phyloP scores from a whole-genome alignment of 2,113 vertebrate genomes.

The Thinocorus orbignyianus region DNA sequence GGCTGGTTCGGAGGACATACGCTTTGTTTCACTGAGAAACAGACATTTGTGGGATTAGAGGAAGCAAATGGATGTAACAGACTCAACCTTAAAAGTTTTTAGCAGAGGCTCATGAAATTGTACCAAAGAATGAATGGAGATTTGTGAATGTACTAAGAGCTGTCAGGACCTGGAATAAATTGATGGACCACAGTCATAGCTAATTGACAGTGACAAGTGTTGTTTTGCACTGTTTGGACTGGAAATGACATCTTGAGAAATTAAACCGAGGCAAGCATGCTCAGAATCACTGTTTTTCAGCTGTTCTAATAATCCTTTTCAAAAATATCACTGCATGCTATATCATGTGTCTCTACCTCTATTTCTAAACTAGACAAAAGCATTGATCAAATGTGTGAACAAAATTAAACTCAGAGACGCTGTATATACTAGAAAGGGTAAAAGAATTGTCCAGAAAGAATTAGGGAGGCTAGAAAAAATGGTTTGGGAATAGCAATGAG shows the following conservation, averaged over 20 bases:
- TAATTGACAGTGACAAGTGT: slow-evolving; percentile 26
- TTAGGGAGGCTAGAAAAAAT: neutral
- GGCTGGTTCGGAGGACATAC: neutral
- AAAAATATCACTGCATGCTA: neutral
- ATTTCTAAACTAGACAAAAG: neutral
- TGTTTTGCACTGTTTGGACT: neutral
- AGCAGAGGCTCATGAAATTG: neutral
- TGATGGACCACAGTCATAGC: slow-evolving; percentile 20
- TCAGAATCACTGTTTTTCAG: neutral
- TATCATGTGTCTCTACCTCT: neutral
- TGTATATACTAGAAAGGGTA: neutral
- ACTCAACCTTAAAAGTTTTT: neutral
- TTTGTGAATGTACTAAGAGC: neutral
- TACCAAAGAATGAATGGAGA: neutral
- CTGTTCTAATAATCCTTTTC: neutral
- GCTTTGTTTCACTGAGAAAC: neutral
- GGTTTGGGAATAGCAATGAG: neutral
- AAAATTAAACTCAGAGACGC: neutral
- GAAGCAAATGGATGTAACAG: slow-evolving; percentile 45
- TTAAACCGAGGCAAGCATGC: neutral
- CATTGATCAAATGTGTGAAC: neutral
- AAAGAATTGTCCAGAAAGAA: neutral
- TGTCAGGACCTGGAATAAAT: neutral
- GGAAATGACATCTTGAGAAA: slow-evolving; percentile 13
- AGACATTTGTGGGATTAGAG: neutral